phyloP scores from a whole-genome alignment of 2,113 vertebrate species.

The Anas platyrhynchos region DNA sequence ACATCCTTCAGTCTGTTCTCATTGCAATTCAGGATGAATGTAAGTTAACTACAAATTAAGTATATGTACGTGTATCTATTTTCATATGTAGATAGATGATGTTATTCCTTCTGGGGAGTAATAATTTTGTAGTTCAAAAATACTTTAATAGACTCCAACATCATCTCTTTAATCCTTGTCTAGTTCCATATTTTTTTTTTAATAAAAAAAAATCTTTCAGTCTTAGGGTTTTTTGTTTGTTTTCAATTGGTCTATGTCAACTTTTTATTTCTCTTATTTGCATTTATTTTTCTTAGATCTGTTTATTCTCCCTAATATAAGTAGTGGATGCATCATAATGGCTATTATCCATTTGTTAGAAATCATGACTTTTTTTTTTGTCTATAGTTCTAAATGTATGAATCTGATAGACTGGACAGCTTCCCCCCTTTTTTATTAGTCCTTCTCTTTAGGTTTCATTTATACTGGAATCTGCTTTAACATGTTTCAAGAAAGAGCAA shows the following conservation, averaged over 20 bases:
- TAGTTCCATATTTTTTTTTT: background rate
- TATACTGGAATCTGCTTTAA: background rate
- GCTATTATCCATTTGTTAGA: background rate
- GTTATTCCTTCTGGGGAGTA: background rate
- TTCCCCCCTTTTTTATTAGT: background rate
- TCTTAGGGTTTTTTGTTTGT: background rate
- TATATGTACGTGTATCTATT: background rate
- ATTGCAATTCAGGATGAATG: constrained; percentile 2
- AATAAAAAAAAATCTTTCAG: background rate
- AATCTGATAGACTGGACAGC: background rate
- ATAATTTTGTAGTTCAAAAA: background rate
- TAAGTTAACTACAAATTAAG: constrained; percentile 36
- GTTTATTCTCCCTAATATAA: background rate
- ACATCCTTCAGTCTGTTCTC: constrained; percentile 37
- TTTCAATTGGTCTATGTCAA: background rate
- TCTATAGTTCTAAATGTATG: background rate
- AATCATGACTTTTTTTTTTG: background rate
- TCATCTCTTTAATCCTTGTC: background rate
- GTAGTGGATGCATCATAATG: background rate
- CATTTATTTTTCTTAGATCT: background rate
- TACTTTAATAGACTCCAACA: background rate
- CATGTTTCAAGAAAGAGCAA: background rate
- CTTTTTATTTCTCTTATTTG: constrained; percentile 12
- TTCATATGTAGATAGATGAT: background rate
- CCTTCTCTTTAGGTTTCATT: background rate